Evolutionary conservation across 2,888 invertebrate species (phyloP), one percentile per base, ranked within the genome.

Genomic region (Mimachlamys varia): DNA sequence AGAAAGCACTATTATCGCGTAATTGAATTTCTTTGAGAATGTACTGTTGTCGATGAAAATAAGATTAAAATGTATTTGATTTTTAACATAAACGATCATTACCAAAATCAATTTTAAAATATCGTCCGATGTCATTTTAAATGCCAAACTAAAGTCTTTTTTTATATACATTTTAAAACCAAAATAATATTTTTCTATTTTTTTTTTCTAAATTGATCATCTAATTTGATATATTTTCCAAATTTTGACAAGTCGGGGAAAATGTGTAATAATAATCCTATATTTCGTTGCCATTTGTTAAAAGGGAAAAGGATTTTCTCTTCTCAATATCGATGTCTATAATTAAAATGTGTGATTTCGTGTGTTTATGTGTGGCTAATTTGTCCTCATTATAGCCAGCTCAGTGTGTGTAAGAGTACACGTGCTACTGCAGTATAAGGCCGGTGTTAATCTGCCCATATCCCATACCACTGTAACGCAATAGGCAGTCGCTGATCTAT

Each of bases 361-460:
- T 76, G 76, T 76, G 76, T 76, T 76, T 76, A 76, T 76, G 76
- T 76, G 33, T 76, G 27, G 76, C 76, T 76, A 76, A 76, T 76
- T 76, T 76, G 76, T 76, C 76, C 27, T 76, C 76, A 76, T 76
- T 76, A 76, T 33, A 76, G 62, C 53, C 12, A 53, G 44, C 44
- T 44, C 44, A 53, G 7, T 4, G 58, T 19, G 55, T 19, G 27
- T 33, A 33, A 76, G 76, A 76, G 76, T 76, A 76, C 76, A 76
- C 76, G 12, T 76, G 76, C 7, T 76, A 76, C n/a, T n/a, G n/a
- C 76, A 33, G 22, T 33, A 15, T 15, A 27, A 27, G 76, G 13
- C 76, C 76, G 76, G 15, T 33, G 33, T 10, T 33, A 76, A 10
- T 76, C 76, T 33, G 76, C 76, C 76, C 76, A 76, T 76, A 76